phyloP scores from a whole-genome alignment of 2,888 invertebrate species.

The Blastobasis adustella region DNA sequence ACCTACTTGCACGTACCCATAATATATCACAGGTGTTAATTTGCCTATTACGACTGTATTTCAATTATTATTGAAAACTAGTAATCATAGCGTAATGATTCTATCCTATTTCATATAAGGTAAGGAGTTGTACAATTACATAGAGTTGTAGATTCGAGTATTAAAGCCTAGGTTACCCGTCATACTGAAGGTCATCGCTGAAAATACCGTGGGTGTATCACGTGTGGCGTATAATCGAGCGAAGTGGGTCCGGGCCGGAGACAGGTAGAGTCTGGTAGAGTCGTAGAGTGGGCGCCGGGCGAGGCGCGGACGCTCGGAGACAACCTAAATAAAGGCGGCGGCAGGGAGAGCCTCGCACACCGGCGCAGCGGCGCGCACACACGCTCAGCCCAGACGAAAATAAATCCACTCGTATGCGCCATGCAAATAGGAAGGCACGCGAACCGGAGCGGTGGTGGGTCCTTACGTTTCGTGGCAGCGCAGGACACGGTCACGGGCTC shows the following conservation, averaged over 20 bases:
- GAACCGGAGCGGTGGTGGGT: conserved; percentile 56
- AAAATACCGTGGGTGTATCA: too few relatives aligned
- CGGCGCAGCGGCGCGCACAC: conserved; percentile 47
- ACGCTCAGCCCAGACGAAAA: conserved; percentile 63
- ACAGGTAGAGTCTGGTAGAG: conserved; percentile 27
- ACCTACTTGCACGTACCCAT: too few relatives aligned
- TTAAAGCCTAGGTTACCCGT: too few relatives aligned
- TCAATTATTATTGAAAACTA: too few relatives aligned
- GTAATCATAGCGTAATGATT: too few relatives aligned
- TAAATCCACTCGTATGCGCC: conserved; percentile 73
- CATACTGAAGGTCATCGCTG: too few relatives aligned
- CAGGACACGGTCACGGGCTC: conserved; percentile 70
- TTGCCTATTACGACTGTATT: too few relatives aligned
- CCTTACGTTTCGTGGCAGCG: conserved; percentile 74
- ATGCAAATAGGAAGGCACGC: conserved; percentile 70
- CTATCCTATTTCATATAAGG: too few relatives aligned
- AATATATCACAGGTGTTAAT: too few relatives aligned
- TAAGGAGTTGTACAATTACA: too few relatives aligned
- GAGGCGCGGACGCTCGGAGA: conserved; percentile 15
- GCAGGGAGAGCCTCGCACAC: conserved; percentile 34
- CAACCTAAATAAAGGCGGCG: conserved; percentile 17
- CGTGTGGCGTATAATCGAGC: too few relatives aligned
- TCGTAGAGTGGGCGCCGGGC: conserved; percentile 19
- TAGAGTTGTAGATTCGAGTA: too few relatives aligned
- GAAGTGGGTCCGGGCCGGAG: conserved; percentile 7